Conservation (phyloP, 2,113 vertebrate species). For the Sylvietta virens region DNA sequence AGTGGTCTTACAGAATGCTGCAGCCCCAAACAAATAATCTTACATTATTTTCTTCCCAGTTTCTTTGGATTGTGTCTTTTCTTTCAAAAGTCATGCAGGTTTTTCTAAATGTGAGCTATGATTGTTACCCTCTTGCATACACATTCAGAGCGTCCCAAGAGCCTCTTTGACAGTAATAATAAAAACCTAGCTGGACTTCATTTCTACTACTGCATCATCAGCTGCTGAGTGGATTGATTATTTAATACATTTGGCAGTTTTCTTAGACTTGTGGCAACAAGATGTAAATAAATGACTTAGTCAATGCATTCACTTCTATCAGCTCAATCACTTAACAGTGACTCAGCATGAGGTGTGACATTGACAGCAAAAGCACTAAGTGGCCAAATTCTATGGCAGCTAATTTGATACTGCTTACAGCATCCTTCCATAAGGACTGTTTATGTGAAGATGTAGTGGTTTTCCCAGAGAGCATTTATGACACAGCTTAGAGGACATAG, state of each 20-base stretch:
- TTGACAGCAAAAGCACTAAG: neutral
- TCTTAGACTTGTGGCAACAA: neutral
- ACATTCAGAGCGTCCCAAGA: neutral
- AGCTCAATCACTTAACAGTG: neutral
- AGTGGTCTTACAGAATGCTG: neutral
- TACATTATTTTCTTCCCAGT: neutral
- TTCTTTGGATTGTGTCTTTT: neutral
- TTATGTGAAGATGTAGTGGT: neutral
- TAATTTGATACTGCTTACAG: conserved; percentile 48
- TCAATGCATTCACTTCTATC: neutral
- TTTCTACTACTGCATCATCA: neutral
- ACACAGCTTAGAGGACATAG: neutral
- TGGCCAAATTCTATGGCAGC: neutral
- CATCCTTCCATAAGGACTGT: neutral
- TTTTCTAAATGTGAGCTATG: neutral
- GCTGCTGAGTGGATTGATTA: neutral
- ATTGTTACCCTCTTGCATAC: neutral
- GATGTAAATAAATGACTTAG: neutral
- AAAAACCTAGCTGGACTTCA: neutral
- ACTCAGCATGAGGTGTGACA: conserved; percentile 1
- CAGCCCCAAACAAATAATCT: neutral
- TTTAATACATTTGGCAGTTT: neutral
- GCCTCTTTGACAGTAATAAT: neutral
- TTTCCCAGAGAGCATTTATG: neutral
- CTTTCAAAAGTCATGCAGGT: neutral